Conservation (phyloP, 2,797 vertebrate species). For the Heterohyrax brucei region DNA sequence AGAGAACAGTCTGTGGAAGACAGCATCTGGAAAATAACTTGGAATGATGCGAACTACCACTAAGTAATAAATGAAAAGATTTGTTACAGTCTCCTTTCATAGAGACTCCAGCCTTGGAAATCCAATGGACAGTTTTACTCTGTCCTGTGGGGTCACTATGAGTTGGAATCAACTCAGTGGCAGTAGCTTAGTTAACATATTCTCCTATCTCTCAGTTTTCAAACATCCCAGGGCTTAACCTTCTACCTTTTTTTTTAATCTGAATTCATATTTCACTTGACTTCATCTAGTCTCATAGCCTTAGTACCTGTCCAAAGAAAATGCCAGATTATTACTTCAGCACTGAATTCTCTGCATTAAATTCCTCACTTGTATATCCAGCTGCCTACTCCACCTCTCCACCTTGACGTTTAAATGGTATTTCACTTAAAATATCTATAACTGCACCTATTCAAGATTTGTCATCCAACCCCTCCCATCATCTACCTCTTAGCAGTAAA, state of each 20-base stretch:
- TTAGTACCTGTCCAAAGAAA: not conserved
- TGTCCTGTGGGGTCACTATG: not conserved
- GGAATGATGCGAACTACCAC: not conserved
- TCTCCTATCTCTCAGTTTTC: not conserved
- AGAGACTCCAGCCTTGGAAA: not conserved
- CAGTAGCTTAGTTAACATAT: not conserved
- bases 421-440: not conserved
- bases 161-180: not conserved
- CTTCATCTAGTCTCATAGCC: not conserved
- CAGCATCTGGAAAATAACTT: not conserved
- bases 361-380: not conserved
- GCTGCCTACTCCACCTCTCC: not conserved
- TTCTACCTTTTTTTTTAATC: not conserved
- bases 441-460: not conserved
- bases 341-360: not conserved
- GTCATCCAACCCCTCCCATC: not conserved
- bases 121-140: not conserved
- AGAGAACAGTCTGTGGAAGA: not conserved
- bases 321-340: not conserved
- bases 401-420: not conserved
- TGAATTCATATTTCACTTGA: conserved; percentile 4
- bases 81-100: not conserved
- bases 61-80: not conserved
- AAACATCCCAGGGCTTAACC: not conserved
- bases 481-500: conserved; percentile 13